phyloP scores from a whole-genome alignment of 1,140 invertebrate species.

The Caerostris extrusa region DNA sequence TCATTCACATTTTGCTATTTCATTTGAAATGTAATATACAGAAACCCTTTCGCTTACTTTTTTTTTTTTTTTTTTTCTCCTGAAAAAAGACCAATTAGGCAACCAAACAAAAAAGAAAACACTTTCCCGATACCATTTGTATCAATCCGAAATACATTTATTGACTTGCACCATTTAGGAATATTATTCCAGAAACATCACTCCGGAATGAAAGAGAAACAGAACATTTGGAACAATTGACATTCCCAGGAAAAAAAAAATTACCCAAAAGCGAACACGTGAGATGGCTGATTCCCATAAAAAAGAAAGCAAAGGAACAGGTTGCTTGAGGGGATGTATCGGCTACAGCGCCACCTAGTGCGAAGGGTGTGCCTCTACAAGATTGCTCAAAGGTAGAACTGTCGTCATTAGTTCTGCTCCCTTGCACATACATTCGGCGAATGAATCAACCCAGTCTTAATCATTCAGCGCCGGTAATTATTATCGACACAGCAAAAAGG shows the following conservation, averaged over 20 bases:
- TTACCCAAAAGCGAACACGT: background rate
- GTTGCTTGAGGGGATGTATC: background rate
- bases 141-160: background rate
- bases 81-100: too few species aligned
- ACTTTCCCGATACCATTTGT: too few species aligned
- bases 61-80: too few species aligned
- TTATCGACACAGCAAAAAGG: conserved; percentile 26
- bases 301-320: conserved; percentile 9
- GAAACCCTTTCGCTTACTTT: too few species aligned
- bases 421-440: background rate
- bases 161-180: background rate
- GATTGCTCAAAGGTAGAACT: conserved; percentile 27
- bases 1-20: too few species aligned
- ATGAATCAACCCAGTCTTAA: conserved; percentile 20
- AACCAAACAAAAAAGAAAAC: too few species aligned
- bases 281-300: background rate
- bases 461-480: conserved; percentile 14
- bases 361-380: conserved; percentile 1
- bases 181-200: conserved; percentile 12
- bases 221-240: background rate
- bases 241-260: background rate
- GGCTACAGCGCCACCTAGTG: conserved; percentile 2
- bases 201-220: conserved; percentile 20
- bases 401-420: conserved; percentile 3
- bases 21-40: too few species aligned